phyloP scores from a whole-genome alignment of 92 coral and sea anemone species.

The Bergia sp. region DNA sequence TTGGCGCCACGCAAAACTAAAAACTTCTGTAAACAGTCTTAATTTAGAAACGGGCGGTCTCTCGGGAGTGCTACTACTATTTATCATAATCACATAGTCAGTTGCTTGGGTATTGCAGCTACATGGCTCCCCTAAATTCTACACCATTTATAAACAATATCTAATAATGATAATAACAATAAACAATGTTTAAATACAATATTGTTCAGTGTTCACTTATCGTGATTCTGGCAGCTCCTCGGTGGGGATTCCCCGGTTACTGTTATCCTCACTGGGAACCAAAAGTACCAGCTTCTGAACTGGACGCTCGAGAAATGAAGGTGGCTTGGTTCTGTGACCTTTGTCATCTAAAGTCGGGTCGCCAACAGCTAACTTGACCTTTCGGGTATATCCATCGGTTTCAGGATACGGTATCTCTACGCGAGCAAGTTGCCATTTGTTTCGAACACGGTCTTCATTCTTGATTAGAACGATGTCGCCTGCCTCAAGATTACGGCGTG shows the following conservation, averaged over 20 bases:
- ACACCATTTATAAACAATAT: too few relatives aligned
- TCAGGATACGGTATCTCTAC: not conserved
- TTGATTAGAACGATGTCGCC: constrained; percentile 33
- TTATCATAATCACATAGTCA: too few relatives aligned
- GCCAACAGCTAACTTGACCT: constrained; percentile 27
- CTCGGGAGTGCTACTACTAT: too few relatives aligned
- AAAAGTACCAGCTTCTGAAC: constrained; percentile 39
- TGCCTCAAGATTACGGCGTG: constrained; percentile 33
- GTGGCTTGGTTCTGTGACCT: constrained; percentile 25
- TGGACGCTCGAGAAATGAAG: constrained; percentile 18
- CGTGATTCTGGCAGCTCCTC: not conserved
- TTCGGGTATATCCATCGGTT: constrained; percentile 21
- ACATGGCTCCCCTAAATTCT: too few relatives aligned
- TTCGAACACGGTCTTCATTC: constrained; percentile 27
- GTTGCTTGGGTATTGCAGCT: too few relatives aligned
- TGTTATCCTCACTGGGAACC: not conserved
- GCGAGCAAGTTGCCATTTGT: constrained; percentile 31
- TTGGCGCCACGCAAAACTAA: too few relatives aligned
- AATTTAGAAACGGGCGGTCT: too few relatives aligned
- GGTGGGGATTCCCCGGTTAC: not conserved
- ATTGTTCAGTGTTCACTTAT: too few relatives aligned
- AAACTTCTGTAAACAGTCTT: too few relatives aligned
- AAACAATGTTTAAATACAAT: too few relatives aligned
- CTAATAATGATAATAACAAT: too few relatives aligned
- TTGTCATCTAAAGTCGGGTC: constrained; percentile 4